Conservation (phyloP, 2,797 vertebrate genomes). For the Onychomys leucogaster region DNA sequence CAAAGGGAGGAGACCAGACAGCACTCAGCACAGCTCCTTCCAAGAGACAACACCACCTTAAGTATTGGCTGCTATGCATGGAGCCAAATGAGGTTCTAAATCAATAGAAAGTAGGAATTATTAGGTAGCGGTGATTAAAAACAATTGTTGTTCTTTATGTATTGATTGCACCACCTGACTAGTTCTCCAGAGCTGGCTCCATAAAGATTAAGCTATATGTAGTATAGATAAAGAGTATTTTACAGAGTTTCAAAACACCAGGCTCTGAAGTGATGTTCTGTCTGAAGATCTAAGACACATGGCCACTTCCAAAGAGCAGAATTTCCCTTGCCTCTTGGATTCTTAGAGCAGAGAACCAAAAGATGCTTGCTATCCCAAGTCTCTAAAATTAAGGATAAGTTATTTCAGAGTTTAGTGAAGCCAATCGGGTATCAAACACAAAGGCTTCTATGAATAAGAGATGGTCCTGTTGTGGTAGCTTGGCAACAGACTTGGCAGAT, state of each 20-base stretch:
- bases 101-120: not conserved
- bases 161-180: not conserved
- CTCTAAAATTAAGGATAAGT: constrained; percentile 46
- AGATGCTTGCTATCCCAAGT: not conserved
- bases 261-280: constrained; percentile 11
- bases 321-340: not conserved
- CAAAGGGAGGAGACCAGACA: constrained; percentile 7
- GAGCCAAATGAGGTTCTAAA: constrained; percentile 25
- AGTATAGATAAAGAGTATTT: not conserved
- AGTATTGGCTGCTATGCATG: not conserved
- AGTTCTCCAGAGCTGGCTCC: not conserved
- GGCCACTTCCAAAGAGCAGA: not conserved
- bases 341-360: constrained; percentile 51
- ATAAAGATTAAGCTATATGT: not conserved
- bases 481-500: constrained; percentile 34
- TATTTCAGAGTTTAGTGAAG: not conserved
- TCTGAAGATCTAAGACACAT: constrained; percentile 27
- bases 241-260: not conserved
- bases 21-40: constrained; percentile 29
- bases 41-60: constrained; percentile 33
- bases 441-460: not conserved
- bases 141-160: not conserved
- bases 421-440: not conserved
- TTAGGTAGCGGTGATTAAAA: not conserved
- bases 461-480: not conserved